These are phyloP conservation scores for Caenorhabditis doughertyi DNA, from an alignment of 2,888 invertebrate genomes.

Conservation along the genomic window DNA sequence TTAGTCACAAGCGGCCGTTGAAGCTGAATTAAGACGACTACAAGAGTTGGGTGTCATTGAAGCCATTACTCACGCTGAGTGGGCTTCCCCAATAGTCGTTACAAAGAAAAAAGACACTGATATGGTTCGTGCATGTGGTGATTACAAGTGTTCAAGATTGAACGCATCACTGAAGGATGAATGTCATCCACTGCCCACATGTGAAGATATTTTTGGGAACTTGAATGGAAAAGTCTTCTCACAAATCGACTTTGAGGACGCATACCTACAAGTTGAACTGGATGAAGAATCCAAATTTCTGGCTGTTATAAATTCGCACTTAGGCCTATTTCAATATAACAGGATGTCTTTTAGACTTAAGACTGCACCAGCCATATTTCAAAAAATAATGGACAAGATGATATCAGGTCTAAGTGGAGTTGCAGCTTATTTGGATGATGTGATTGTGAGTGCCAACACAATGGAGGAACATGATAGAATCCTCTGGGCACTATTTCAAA, in stretches of 20 bases:
- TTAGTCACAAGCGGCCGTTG: conserved; percentile 41
- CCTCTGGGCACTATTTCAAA: conserved; percentile 21
- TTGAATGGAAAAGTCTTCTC: conserved; percentile 67
- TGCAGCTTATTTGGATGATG: conserved; percentile 66
- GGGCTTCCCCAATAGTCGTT: conserved; percentile 72
- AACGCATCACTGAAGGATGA: conserved; percentile 66
- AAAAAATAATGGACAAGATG: too few relatives aligned
- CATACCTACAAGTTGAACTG: too few relatives aligned
- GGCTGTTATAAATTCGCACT: too few relatives aligned
- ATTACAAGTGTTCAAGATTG: conserved; percentile 65
- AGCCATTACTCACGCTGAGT: conserved; percentile 53
- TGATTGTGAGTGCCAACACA: conserved; percentile 50
- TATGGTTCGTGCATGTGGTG: too few relatives aligned
- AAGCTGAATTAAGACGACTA: conserved; percentile 67
- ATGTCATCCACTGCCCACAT: conserved; percentile 71
- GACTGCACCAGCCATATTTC: too few relatives aligned
- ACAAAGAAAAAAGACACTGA: conserved; percentile 56
- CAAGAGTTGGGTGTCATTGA: conserved; percentile 48
- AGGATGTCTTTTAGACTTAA: too few relatives aligned
- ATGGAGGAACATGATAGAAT: conserved; percentile 48
- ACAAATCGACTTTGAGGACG: too few relatives aligned
- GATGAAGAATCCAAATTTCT: too few relatives aligned
- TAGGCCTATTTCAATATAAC: too few relatives aligned
- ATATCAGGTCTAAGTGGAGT: too few relatives aligned
- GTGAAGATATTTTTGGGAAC: conserved; percentile 54